Evolutionary conservation across 2,888 invertebrate species (phyloP).

Genomic region (Drosophila buzzatii): DNA sequence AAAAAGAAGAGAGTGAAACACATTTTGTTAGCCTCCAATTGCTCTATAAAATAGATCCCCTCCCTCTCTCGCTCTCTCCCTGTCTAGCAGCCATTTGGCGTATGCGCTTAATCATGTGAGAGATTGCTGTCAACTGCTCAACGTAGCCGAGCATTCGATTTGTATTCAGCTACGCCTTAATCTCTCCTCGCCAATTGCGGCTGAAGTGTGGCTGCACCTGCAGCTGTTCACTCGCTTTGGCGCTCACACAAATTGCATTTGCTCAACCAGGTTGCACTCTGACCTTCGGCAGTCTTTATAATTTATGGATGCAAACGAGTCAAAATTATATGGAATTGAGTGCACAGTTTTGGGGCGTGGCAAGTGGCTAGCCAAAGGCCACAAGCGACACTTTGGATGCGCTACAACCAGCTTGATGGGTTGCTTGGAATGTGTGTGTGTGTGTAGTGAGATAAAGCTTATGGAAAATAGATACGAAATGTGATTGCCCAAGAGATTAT

Average conservation of each 20-base stretch:
- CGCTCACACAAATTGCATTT: slow-evolving; percentile 47
- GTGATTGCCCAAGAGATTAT: not conserved
- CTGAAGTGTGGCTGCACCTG: slow-evolving; percentile 42
- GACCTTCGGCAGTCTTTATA: slow-evolving; percentile 52
- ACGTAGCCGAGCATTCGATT: slow-evolving; percentile 48
- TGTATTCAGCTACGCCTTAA: slow-evolving; percentile 26
- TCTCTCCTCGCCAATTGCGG: not conserved
- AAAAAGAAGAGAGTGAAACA: not conserved
- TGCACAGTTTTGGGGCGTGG: slow-evolving; percentile 57
- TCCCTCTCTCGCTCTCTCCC: not conserved
- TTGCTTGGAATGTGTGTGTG: not conserved
- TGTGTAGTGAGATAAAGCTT: not conserved
- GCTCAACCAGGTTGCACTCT: slow-evolving; percentile 48
- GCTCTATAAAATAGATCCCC: slow-evolving; percentile 26
- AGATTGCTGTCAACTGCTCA: slow-evolving; percentile 50
- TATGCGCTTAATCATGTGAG: slow-evolving; percentile 58
- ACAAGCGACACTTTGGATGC: slow-evolving; percentile 30
- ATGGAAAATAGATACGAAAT: not conserved
- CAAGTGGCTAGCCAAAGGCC: not conserved
- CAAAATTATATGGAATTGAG: slow-evolving; percentile 59
- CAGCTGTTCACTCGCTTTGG: slow-evolving; percentile 27
- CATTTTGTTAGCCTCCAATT: not conserved
- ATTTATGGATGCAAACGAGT: slow-evolving; percentile 57
- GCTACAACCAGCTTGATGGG: slow-evolving; percentile 14
- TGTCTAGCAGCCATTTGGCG: slow-evolving; percentile 26